A percentile compares a stretch with the other conserved stretches of the same genome.
These are phyloP conservation scores for Aspidiotus destructor DNA, from an alignment of 2,888 invertebrate genomes.

Conservation along the genomic window DNA sequence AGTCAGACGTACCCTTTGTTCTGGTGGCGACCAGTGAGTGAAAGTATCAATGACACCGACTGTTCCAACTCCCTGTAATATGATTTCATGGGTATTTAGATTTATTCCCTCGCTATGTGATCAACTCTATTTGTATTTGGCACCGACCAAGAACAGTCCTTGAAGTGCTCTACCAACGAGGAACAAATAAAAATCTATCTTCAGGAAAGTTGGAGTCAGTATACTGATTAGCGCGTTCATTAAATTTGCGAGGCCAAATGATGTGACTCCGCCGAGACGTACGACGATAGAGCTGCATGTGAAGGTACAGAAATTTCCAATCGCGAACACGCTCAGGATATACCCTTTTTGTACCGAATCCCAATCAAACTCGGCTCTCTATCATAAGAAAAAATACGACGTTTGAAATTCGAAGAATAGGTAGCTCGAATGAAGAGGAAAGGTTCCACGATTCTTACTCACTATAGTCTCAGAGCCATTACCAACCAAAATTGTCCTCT, in stretches of 20 bases:
- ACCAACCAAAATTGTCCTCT: background rate
- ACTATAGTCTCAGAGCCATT: background rate
- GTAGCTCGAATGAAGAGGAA: no score
- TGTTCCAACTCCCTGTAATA: no score
- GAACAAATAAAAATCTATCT: background rate
- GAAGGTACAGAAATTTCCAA: background rate
- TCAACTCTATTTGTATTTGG: background rate
- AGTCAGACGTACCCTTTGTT: background rate
- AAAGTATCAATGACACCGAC: no score
- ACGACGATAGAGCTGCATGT: background rate
- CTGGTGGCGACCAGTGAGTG: background rate
- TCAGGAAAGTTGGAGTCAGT: background rate
- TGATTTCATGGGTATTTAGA: no score
- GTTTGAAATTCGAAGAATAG: no score
- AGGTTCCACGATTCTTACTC: background rate
- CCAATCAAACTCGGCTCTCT: background rate
- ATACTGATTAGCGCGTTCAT: background rate
- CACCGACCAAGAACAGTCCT: background rate
- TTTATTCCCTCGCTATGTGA: no score
- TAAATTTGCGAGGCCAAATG: background rate
- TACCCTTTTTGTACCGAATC: background rate
- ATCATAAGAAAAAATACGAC: background rate
- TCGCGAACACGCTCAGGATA: background rate
- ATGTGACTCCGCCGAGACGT: background rate
- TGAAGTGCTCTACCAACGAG: background rate